Evolutionary conservation across 1,140 invertebrate species (phyloP).

Genomic region (Parapsyche elsis): DNA sequence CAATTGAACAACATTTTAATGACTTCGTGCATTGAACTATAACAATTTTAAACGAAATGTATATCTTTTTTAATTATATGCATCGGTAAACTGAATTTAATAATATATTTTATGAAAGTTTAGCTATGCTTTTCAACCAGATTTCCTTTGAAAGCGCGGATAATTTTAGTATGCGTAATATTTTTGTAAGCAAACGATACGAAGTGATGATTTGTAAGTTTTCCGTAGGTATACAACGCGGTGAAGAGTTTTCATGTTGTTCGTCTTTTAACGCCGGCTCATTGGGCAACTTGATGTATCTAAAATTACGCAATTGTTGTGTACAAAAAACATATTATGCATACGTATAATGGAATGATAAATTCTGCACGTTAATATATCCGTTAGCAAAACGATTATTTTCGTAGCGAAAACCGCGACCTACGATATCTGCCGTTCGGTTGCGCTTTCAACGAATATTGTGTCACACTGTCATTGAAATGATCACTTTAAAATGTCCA

Average conservation of each 20-base stretch:
- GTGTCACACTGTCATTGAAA: constrained; percentile 22
- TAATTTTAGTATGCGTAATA: not conserved
- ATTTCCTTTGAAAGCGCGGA: too few relatives aligned
- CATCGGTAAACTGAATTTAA: too few relatives aligned
- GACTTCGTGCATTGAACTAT: not conserved
- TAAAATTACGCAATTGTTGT: constrained; percentile 16
- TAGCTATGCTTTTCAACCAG: too few relatives aligned
- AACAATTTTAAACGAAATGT: not conserved
- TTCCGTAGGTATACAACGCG: not conserved
- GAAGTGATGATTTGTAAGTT: constrained; percentile 8
- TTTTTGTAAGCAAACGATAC: not conserved
- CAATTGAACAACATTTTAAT: not conserved
- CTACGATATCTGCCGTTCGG: not conserved
- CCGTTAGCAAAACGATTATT: constrained; percentile 39
- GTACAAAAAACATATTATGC: not conserved
- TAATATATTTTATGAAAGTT: too few relatives aligned
- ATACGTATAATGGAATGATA: constrained; percentile 22
- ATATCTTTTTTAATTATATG: too few relatives aligned
- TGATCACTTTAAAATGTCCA: constrained; percentile 14
- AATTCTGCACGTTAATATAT: constrained; percentile 35
- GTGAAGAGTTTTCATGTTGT: constrained; percentile 21
- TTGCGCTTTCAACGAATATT: not conserved
- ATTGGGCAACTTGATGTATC: constrained; percentile 13
- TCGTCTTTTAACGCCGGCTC: constrained; percentile 23
- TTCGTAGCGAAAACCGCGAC: constrained; percentile 12